Conservation (phyloP, 2,113 vertebrate species). For the Trematomus loennbergii region DNA sequence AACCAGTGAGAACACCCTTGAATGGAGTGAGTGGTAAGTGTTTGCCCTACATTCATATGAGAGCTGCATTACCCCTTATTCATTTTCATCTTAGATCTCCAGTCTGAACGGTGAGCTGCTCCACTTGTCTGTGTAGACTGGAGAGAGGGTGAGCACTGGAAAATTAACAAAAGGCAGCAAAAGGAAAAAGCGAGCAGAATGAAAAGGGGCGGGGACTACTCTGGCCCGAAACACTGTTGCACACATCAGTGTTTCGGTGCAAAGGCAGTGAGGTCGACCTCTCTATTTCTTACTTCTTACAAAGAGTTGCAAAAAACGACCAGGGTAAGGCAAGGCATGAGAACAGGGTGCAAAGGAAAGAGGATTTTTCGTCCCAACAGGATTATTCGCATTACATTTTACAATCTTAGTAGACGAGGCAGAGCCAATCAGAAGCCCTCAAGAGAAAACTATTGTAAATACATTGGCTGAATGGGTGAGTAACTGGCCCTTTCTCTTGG, state of each 20-base stretch:
- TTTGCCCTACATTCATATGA: constrained; percentile 82
- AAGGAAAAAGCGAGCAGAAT: constrained; percentile 64
- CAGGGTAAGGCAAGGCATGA: constrained; percentile 71
- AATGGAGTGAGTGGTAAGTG: constrained; percentile 69
- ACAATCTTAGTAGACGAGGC: constrained; percentile 64
- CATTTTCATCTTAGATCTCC: constrained; percentile 65
- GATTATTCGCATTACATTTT: constrained; percentile 51
- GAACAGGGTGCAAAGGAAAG: constrained; percentile 35
- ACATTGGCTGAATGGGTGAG: constrained; percentile 43
- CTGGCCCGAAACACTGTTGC: constrained; percentile 43
- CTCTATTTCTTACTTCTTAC: constrained; percentile 49
- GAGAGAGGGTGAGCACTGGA: constrained; percentile 60
- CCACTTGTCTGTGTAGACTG: constrained; percentile 38
- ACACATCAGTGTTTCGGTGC: constrained; percentile 37
- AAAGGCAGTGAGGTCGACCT: constrained; percentile 72
- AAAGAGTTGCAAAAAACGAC: constrained; percentile 62
- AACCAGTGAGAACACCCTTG: constrained; percentile 62
- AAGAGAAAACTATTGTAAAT: constrained; percentile 33
- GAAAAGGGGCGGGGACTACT: constrained; percentile 55
- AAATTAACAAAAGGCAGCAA: constrained; percentile 72
- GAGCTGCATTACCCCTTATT: constrained; percentile 67
- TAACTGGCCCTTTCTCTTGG: constrained; percentile 58
- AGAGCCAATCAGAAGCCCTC: constrained; percentile 48
- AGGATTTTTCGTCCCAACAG: constrained; percentile 33
- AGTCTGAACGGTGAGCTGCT: constrained; percentile 52